Evolutionary conservation across 2,797 vertebrate genomes (phyloP).

Genomic region (Pagetopsis macropterus): DNA sequence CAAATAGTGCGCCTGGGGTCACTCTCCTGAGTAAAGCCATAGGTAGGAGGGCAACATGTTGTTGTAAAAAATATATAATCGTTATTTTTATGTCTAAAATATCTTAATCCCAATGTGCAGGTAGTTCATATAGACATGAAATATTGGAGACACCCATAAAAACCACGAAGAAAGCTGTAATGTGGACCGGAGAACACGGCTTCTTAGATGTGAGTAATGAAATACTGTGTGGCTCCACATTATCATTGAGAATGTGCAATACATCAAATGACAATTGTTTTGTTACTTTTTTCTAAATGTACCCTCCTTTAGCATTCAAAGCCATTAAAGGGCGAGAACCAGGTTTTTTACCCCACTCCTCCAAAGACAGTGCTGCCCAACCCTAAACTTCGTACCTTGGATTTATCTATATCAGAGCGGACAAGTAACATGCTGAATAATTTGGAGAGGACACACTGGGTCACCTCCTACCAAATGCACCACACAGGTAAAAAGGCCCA

Average conservation of each 20-base stretch:
- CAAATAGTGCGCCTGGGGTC: constrained; percentile 68
- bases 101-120: constrained; percentile 66
- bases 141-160: constrained; percentile 68
- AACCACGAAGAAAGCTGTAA: constrained; percentile 72
- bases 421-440: constrained; percentile 83
- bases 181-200: constrained; percentile 76
- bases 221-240: background rate
- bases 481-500: constrained; percentile 79
- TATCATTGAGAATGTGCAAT: background rate
- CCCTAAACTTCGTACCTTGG: constrained; percentile 64
- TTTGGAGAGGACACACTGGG: constrained; percentile 79
- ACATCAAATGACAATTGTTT: background rate
- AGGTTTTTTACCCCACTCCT: constrained; percentile 79
- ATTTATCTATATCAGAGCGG: constrained; percentile 70
- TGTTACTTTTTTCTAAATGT: background rate
- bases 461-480: constrained; percentile 81
- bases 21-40: constrained; percentile 81
- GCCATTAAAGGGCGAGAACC: constrained; percentile 61
- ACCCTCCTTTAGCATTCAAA: constrained; percentile 75
- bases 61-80: background rate
- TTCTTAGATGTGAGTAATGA: constrained; percentile 80
- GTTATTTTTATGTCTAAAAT: background rate
- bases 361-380: constrained; percentile 77
- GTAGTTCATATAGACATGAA: constrained; percentile 83
- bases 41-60: constrained; percentile 65